phyloP scores from a whole-genome alignment of 2,797 vertebrate genomes.

The Girardinus metallicus region DNA sequence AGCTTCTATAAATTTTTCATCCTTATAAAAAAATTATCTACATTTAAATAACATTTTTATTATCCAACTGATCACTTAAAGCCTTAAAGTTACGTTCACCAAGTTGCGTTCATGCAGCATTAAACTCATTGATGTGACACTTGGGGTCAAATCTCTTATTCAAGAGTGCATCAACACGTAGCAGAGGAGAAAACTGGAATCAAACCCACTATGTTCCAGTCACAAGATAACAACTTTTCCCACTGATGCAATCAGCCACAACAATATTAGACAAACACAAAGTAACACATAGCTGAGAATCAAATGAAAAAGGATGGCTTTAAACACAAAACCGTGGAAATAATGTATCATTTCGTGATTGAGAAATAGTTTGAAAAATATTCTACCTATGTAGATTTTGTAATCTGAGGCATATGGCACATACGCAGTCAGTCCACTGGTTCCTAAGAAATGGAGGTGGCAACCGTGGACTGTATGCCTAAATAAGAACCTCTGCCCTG shows the following conservation, averaged over 20 bases:
- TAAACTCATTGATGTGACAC: background rate
- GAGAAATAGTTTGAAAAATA: background rate
- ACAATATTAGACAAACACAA: background rate
- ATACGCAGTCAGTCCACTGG: background rate
- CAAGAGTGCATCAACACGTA: background rate
- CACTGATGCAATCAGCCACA: background rate
- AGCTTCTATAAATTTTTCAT: background rate
- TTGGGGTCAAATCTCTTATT: background rate
- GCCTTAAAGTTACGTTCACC: background rate
- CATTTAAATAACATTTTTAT: background rate
- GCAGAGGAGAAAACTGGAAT: background rate
- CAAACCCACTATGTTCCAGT: background rate
- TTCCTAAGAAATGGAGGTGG: background rate
- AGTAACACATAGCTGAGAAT: background rate
- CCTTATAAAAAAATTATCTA: background rate
- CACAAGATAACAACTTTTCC: background rate
- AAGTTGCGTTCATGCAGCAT: background rate
- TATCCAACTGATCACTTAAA: background rate
- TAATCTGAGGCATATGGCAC: background rate
- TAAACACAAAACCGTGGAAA: background rate
- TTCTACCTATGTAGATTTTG: background rate
- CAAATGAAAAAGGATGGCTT: background rate
- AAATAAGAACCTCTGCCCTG: background rate
- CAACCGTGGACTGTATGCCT: background rate
- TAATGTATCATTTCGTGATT: background rate